Evolutionary conservation across 2,888 invertebrate species (phyloP).

Genomic region (Meta bourneti): DNA sequence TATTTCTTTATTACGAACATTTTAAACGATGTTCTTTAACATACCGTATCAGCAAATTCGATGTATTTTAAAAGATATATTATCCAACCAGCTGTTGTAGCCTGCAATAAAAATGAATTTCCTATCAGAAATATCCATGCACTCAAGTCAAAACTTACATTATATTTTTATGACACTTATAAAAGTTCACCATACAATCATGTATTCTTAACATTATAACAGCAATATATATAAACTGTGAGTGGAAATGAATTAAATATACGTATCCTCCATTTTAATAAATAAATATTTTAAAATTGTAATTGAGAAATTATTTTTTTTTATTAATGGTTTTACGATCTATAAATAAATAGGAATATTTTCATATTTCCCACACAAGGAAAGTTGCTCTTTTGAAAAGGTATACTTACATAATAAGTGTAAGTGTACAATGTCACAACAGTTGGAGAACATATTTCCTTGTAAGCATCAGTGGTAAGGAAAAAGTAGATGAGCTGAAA

Average conservation of each 20-base stretch:
- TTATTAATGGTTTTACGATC: not conserved
- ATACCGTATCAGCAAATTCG: constrained; percentile 91
- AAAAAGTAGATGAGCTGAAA: constrained; percentile 46
- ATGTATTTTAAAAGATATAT: constrained; percentile 94
- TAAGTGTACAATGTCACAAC: constrained; percentile 35
- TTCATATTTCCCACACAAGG: not conserved
- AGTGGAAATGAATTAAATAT: too few relatives aligned
- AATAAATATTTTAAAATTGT: too few relatives aligned
- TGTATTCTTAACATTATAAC: too few relatives aligned
- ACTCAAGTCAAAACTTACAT: too few relatives aligned
- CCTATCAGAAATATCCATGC: not conserved
- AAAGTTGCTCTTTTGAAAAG: not conserved
- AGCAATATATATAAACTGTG: too few relatives aligned
- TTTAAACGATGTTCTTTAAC: constrained; percentile 57
- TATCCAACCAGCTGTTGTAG: constrained; percentile 90
- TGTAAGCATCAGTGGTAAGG: constrained; percentile 59
- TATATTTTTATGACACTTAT: too few relatives aligned
- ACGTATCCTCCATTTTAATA: too few relatives aligned
- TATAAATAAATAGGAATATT: not conserved
- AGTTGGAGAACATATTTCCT: constrained; percentile 52
- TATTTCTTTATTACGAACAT: too few relatives aligned
- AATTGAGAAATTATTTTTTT: too few relatives aligned
- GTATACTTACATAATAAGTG: constrained; percentile 48
- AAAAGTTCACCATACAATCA: too few relatives aligned
- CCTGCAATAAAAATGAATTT: constrained; percentile 31